phyloP scores from a whole-genome alignment of 2,113 vertebrate genomes.

The Hassar affinis region DNA sequence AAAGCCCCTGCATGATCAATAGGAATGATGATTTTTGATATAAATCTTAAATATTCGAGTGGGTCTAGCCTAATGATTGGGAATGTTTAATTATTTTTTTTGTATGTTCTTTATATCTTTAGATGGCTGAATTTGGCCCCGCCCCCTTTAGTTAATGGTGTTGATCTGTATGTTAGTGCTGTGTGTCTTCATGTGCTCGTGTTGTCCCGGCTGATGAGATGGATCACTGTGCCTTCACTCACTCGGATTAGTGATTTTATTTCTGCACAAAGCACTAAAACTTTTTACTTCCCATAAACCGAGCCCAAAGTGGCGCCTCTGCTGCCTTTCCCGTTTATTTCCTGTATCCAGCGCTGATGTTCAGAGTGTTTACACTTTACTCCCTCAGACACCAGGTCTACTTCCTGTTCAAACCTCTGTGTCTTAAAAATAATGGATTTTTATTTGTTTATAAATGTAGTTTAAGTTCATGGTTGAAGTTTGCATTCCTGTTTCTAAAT shows the following conservation, averaged over 20 bases:
- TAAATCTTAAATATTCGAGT: not conserved
- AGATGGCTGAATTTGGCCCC: not conserved
- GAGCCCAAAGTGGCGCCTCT: not conserved
- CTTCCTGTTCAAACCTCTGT: conserved; percentile 8
- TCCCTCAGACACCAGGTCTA: not conserved
- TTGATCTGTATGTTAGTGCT: not conserved
- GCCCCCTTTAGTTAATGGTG: not conserved
- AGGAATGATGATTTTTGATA: not conserved
- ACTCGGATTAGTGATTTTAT: not conserved
- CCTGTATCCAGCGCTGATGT: not conserved
- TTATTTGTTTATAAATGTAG: not conserved
- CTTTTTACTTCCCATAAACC: not conserved
- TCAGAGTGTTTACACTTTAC: not conserved
- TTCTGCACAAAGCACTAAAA: not conserved
- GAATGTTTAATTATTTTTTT: not conserved
- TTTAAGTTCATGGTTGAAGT: not conserved
- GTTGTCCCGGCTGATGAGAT: not conserved
- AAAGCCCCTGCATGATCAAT: not conserved
- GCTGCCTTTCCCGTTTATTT: not conserved
- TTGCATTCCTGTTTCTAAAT: not conserved
- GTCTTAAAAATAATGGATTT: not conserved
- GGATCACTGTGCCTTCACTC: conserved; percentile 1
- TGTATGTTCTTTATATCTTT: not conserved
- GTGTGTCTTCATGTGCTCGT: not conserved
- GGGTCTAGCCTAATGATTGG: not conserved